Evolutionary conservation across 2,113 vertebrate species (phyloP).

Genomic region (Tachysurus vachellii): DNA sequence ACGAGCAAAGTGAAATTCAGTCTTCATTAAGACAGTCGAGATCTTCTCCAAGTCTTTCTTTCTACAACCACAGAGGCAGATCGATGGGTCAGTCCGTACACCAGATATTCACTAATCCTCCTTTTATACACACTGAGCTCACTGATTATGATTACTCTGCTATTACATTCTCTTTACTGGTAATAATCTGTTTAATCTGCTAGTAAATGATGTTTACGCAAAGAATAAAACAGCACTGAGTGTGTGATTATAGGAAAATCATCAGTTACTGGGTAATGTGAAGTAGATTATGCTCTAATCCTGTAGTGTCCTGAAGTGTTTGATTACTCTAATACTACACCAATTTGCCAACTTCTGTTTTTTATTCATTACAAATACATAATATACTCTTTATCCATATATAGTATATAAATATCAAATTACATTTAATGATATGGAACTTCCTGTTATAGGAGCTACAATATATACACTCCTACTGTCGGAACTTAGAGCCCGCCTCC

Average conservation of each 20-base stretch:
- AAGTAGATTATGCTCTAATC: neutral
- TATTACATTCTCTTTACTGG: no score
- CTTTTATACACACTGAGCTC: neutral
- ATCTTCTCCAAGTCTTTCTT: conserved; percentile 71
- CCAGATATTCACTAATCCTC: neutral
- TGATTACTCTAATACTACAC: neutral
- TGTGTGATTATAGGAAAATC: neutral
- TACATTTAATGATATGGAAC: neutral
- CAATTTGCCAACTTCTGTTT: neutral
- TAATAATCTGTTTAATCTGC: neutral
- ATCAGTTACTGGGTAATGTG: neutral
- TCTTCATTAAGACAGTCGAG: conserved; percentile 73
- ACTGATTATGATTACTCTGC: neutral
- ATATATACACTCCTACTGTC: no score
- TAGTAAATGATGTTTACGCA: neutral
- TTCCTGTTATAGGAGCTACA: neutral
- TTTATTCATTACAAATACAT: neutral
- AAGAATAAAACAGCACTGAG: neutral
- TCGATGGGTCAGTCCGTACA: conserved; percentile 78
- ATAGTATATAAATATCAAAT: neutral
- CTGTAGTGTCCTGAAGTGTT: neutral
- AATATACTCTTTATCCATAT: neutral
- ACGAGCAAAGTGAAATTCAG: conserved; percentile 75
- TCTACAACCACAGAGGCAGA: conserved; percentile 80
- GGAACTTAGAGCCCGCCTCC: no score